These are phyloP conservation scores for rabbit (Oryctolagus cuniculus) DNA, from an alignment of 2,113 vertebrate species.

Conservation along the genomic window DNA sequence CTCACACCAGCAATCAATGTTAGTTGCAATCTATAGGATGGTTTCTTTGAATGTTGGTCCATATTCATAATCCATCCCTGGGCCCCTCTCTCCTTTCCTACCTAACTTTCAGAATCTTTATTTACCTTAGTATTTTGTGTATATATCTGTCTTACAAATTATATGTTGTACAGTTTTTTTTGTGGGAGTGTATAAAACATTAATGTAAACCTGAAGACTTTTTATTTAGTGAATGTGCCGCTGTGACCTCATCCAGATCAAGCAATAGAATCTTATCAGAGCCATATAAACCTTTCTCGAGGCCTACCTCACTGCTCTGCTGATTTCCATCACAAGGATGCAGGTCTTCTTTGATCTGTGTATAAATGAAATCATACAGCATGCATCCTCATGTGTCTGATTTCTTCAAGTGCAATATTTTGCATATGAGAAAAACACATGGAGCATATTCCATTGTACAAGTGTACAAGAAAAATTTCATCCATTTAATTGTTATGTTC, in stretches of 20 bases:
- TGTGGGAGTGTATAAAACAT: neutral
- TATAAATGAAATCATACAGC: neutral
- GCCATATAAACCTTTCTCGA: neutral
- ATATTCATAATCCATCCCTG: neutral
- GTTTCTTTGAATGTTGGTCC: neutral
- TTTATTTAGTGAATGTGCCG: neutral
- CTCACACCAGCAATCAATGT: neutral
- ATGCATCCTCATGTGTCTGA: neutral
- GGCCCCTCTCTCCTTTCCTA: neutral
- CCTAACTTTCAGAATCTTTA: neutral
- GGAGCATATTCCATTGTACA: neutral
- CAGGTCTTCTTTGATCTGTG: conserved; percentile 22
- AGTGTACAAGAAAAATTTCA: conserved; percentile 9
- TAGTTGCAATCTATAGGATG: neutral
- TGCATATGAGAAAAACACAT: neutral
- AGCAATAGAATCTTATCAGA: neutral
- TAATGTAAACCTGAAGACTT: neutral
- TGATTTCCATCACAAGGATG: neutral
- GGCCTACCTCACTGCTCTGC: neutral
- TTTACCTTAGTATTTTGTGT: neutral
- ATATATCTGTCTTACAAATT: neutral
- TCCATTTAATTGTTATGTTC: neutral
- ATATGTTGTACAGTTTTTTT: conserved; percentile 1
- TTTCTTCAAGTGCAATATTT: neutral
- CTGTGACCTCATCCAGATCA: neutral